Conservation (phyloP, 2,888 invertebrate species). For the Philereme transversata region DNA sequence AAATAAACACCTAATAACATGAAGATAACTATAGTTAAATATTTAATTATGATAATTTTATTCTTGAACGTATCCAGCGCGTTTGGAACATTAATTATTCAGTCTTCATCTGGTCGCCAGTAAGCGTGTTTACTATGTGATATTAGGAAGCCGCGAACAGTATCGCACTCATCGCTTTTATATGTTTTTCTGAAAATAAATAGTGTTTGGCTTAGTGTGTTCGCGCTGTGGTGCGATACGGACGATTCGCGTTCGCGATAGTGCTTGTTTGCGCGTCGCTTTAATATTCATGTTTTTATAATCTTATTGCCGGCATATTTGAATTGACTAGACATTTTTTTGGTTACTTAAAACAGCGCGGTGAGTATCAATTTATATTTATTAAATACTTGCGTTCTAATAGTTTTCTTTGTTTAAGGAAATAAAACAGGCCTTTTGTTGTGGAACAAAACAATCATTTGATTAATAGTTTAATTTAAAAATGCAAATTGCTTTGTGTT, state of each 20-base stretch:
- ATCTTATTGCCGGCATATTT: conserved; percentile 23
- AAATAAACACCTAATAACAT: conserved; percentile 47
- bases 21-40: conserved; percentile 47
- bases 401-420: conserved; percentile 8
- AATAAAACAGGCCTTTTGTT: background rate
- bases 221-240: conserved; percentile 37
- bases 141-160: conserved; percentile 17
- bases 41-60: conserved; percentile 63
- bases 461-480: background rate
- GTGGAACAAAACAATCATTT: background rate
- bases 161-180: conserved; percentile 6
- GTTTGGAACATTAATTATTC: conserved; percentile 44
- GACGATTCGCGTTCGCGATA: conserved; percentile 53
- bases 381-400: conserved; percentile 2
- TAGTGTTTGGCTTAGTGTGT: conserved; percentile 32
- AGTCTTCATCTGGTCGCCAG: conserved; percentile 52
- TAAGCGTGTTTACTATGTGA: conserved; percentile 46
- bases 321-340: conserved; percentile 11
- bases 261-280: conserved; percentile 61
- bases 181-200: conserved; percentile 23
- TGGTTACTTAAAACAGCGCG: background rate
- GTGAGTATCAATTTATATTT: conserved; percentile 22
- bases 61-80: conserved; percentile 44
- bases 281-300: conserved; percentile 54
- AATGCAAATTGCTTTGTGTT: background rate